Evolutionary conservation across 1,140 invertebrate species (phyloP), one percentile per base, ranked within the genome.

Genomic region (Dreissena rostriformis): DNA sequence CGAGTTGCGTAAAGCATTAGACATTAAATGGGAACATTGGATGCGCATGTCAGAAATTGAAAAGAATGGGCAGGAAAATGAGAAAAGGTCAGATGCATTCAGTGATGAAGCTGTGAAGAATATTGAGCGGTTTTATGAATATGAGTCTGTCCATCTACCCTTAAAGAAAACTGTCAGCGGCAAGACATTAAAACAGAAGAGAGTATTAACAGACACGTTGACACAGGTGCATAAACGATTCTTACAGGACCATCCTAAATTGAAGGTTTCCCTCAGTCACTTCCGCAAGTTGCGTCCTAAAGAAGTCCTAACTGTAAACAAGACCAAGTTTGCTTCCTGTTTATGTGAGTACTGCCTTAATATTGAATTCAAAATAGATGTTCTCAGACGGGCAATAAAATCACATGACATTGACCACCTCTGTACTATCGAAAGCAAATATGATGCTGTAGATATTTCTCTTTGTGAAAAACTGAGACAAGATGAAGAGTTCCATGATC

Each of bases 261-360:
- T 51, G 26, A 84, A 84, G 71, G 65, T 84, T 2, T 77, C 73
- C 0, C 57, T 84, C 2, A 84, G 82, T 77, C 51, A 68, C 0
- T 84, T 84, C 63, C 24, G 67, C 6, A 84, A 84, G 71, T 53
- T 84, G 0, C 17, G 82, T 17, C 80, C 82, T 0, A 77, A 71
- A 77, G 26, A 84, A 57, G 67, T 84, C 39, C 66, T 77, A 0
- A 77, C 73, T 24, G 67, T 84, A 0, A 84, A 77, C 0, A 12
- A 71, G 1, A 73, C 76, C 17, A 77, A 24, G 28, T 84, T 84
- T 67, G 49, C 24, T 6, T 52, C 26, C 2, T 84, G 82, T 22
- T 77, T 84, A 22, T 84, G 82, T 71, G 82, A 84, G 53, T 77
- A 84, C 65, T 77, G 82, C 63, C 55, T 84, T 17, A 84, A 84